Conservation (phyloP, 2,888 invertebrate species). For the Clivina fossor region DNA sequence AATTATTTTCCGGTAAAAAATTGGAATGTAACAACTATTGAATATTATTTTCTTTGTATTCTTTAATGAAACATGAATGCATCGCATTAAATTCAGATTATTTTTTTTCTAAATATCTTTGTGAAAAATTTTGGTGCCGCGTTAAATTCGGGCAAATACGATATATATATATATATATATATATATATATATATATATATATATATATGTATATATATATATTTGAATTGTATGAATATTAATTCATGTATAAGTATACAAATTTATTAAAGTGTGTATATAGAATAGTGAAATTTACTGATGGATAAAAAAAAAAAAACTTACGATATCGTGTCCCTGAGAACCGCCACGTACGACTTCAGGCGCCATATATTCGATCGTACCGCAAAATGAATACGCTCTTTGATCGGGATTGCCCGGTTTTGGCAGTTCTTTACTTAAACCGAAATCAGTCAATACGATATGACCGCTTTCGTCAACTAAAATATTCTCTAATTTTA, state of each 20-base stretch:
- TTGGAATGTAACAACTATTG: too few species aligned
- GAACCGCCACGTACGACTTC: slow-evolving; percentile 79
- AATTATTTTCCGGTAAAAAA: too few species aligned
- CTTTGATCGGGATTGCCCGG: slow-evolving; percentile 63
- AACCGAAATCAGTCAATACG: slow-evolving; percentile 95
- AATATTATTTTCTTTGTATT: background rate
- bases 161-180: too few species aligned
- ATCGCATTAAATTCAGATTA: too few species aligned
- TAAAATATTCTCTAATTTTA: slow-evolving; percentile 95
- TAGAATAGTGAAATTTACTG: background rate
- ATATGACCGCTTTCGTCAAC: slow-evolving; percentile 93
- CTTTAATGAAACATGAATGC: background rate
- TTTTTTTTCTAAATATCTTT: too few species aligned
- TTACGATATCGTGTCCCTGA: slow-evolving; percentile 92
- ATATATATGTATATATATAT: too few species aligned
- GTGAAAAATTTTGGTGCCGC: too few species aligned
- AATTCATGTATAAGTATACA: background rate
- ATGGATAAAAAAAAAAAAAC: slow-evolving; percentile 54
- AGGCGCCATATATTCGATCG: slow-evolving; percentile 97
- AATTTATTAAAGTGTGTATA: slow-evolving; percentile 1
- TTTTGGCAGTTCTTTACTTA: slow-evolving; percentile 87
- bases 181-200: slow-evolving; percentile 8
- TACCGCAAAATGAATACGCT: slow-evolving; percentile 97
- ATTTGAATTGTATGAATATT: background rate
- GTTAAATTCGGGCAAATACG: too few species aligned